Evolutionary conservation across 2,888 invertebrate species (phyloP).

Genomic region (Coelinius sp.): DNA sequence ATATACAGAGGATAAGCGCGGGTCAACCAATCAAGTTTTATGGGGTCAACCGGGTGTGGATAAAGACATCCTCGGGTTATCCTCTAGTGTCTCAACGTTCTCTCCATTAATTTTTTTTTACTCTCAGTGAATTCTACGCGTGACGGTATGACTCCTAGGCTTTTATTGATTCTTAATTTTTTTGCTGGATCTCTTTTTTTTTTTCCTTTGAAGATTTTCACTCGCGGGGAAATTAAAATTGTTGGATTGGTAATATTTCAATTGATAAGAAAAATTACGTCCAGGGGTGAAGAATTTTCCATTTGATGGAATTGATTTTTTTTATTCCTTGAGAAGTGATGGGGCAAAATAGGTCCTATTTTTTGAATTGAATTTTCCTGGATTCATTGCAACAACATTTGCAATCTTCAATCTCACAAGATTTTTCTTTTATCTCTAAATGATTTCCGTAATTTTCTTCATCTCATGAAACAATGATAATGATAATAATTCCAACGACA

Average conservation of each 20-base stretch:
- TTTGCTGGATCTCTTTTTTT: too few relatives aligned
- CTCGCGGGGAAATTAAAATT: too few relatives aligned
- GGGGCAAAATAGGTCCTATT: too few relatives aligned
- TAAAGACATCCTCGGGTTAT: slow-evolving; percentile 17
- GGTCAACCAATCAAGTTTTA: slow-evolving; percentile 27
- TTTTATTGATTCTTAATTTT: slow-evolving; percentile 14
- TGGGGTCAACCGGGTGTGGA: slow-evolving; percentile 20
- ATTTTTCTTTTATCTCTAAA: neutral
- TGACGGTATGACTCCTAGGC: neutral
- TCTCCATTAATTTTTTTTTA: slow-evolving; percentile 8
- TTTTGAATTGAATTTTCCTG: too few relatives aligned
- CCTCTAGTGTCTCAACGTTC: neutral
- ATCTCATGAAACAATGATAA: slow-evolving; percentile 8
- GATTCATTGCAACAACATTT: too few relatives aligned
- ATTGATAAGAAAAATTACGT: neutral
- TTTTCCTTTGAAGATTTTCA: too few relatives aligned
- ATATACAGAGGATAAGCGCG: neutral
- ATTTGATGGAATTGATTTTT: too few relatives aligned
- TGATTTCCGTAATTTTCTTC: neutral
- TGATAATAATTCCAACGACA: slow-evolving; percentile 27
- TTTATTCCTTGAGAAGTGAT: neutral
- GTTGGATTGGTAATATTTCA: neutral
- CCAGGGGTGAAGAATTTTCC: neutral
- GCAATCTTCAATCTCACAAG: neutral
- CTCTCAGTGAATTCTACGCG: neutral